Base-by-base conservation (phyloP, 1,140 invertebrate species). In the Xylocopa sonorina region DNA sequence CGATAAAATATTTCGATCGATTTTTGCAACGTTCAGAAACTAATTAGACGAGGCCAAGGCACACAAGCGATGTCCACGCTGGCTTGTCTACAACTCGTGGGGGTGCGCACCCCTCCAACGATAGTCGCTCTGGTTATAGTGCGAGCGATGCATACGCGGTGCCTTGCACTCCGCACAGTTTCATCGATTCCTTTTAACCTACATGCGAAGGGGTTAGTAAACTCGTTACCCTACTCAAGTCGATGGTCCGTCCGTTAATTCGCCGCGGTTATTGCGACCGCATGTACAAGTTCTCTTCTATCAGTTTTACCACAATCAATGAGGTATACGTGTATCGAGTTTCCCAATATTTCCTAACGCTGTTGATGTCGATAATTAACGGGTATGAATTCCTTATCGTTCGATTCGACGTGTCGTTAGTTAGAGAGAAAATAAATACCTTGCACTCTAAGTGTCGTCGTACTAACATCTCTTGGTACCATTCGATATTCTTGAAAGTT, bases 181-280 rank as follows among this genome's bases (percentile, higher is more conserved):
- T 86, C 89, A 91, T 90, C 90, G 89, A 91, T 91, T 89, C 82
- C 51, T 74, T 81, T 62, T 87, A 87, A 89, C 83, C 87, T 88
- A 87, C 86, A 87, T 88, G 73, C 81, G 48, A 78, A 82, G 82
- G 82, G 90, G 85, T 88, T 90, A 88, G 88, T 90, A 90, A 90
- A 91, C 88, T 87, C 85, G 83, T 88, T 82, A 84, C 63, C 69
- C 27, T 29, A 72, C 78, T 55, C 53, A 77, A 73, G 71, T 53
- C 29, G 46, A 72, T 63, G 51, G 32, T 80, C 53, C 77, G 55
- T 80, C 66, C 51, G 2, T 76, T 67, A 46, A 76, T 38, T 55
- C 50, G 43, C 41, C 43, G 18, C 4, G 34, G n/a, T 21, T 34
- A 21, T 18, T n/a, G 27, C 12, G 29, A 43, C 29, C n/a, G 46